These are phyloP conservation scores for Pollachius pollachius DNA, from an alignment of 2,113 vertebrate genomes.

Conservation along the genomic window DNA sequence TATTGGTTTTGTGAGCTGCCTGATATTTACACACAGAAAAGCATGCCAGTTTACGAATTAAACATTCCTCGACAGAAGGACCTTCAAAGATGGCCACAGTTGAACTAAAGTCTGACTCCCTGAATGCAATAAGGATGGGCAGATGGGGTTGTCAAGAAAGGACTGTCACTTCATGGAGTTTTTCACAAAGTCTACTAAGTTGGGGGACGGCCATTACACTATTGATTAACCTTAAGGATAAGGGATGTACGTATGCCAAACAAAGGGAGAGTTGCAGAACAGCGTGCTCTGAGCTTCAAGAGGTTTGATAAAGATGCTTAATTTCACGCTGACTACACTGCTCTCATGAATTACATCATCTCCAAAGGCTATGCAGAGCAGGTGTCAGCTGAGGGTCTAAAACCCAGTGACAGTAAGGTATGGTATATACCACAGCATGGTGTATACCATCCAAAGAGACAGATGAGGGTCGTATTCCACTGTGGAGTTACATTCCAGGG, in stretches of 20 bases:
- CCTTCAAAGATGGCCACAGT: neutral
- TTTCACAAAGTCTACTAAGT: constrained; percentile 1
- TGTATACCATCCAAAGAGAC: too few relatives aligned
- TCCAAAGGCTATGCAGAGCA: constrained; percentile 3
- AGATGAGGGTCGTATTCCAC: too few relatives aligned
- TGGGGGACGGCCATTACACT: neutral
- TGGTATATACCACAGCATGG: constrained; percentile 13
- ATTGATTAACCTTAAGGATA: neutral
- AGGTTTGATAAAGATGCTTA: neutral
- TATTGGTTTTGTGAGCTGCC: too few relatives aligned
- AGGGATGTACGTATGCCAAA: neutral
- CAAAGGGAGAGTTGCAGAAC: neutral
- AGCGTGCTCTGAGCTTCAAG: neutral
- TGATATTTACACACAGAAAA: too few relatives aligned
- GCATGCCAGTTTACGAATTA: too few relatives aligned
- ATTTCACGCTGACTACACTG: constrained; percentile 3
- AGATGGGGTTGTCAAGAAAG: constrained; percentile 5
- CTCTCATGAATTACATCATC: constrained; percentile 4
- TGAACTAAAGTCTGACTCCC: constrained; percentile 14
- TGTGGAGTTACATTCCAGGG: too few relatives aligned
- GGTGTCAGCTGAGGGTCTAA: neutral
- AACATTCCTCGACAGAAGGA: too few relatives aligned
- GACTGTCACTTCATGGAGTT: constrained; percentile 14
- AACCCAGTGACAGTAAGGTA: neutral
- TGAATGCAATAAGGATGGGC: constrained; percentile 1